These are phyloP conservation scores for Drosophila setosimentum DNA, from an alignment of 2,888 invertebrate species.

Conservation along the genomic window DNA sequence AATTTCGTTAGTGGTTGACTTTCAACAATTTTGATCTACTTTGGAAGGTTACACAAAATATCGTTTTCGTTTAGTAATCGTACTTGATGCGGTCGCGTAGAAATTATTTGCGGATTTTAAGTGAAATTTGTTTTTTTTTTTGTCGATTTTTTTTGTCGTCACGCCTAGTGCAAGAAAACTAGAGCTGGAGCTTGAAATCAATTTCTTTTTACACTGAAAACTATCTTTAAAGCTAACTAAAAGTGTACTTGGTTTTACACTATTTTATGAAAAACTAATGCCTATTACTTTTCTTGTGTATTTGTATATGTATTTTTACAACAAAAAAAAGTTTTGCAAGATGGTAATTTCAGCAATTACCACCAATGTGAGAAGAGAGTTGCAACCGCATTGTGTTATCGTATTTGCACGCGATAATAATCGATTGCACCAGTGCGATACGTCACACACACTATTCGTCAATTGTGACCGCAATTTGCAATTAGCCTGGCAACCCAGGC, in stretches of 20 bases:
- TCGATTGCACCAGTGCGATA: slow-evolving; percentile 30
- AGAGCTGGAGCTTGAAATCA: slow-evolving; percentile 60
- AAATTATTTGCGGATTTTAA: slow-evolving; percentile 51
- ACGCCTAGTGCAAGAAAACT: slow-evolving; percentile 66
- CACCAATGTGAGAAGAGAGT: slow-evolving; percentile 66
- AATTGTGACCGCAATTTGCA: slow-evolving; percentile 1
- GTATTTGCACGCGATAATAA: slow-evolving; percentile 21
- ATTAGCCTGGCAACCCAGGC: not conserved
- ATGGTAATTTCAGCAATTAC: slow-evolving; percentile 81
- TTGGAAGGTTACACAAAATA: slow-evolving; percentile 43
- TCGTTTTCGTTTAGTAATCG: slow-evolving; percentile 26
- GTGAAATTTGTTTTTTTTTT: slow-evolving; percentile 56
- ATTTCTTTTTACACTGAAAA: slow-evolving; percentile 68
- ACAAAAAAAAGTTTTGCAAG: slow-evolving; percentile 79
- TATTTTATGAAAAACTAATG: slow-evolving; percentile 68
- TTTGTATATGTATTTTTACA: slow-evolving; percentile 71
- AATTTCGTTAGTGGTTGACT: slow-evolving; percentile 65
- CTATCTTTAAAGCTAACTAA: slow-evolving; percentile 76
- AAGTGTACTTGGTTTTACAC: slow-evolving; percentile 75
- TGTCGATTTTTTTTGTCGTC: slow-evolving; percentile 62
- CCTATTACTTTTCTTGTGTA: slow-evolving; percentile 71
- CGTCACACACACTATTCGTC: not conserved
- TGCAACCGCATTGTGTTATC: slow-evolving; percentile 64
- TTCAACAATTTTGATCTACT: slow-evolving; percentile 58
- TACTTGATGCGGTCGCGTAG: slow-evolving; percentile 37